Conservation (phyloP, 1,140 invertebrate genomes). For the Mamestra configurata region DNA sequence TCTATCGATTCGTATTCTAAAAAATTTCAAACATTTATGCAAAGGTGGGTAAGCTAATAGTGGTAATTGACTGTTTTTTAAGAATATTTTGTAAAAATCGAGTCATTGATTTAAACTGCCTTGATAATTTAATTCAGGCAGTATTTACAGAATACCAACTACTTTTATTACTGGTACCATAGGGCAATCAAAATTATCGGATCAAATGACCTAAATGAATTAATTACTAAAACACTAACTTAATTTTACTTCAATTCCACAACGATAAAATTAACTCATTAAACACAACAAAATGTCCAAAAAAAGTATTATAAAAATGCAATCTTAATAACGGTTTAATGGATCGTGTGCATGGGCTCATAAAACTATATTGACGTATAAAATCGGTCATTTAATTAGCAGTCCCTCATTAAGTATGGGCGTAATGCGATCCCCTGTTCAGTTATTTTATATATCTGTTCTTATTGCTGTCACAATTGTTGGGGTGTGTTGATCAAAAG, state of each 20-base stretch:
- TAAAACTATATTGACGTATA: constrained; percentile 30
- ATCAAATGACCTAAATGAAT: too few species aligned
- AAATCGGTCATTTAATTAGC: constrained; percentile 13
- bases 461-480: neutral
- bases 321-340: constrained; percentile 12
- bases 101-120: too few species aligned
- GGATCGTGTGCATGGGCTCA: neutral
- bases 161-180: too few species aligned
- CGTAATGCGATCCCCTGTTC: constrained; percentile 11
- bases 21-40: too few species aligned
- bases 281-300: neutral
- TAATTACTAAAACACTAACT: neutral
- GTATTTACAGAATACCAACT: too few species aligned
- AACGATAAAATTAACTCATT: constrained; percentile 8
- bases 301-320: neutral
- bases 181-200: too few species aligned
- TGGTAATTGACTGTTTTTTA: too few species aligned
- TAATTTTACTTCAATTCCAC: too few species aligned
- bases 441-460: neutral
- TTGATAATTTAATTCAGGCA: too few species aligned
- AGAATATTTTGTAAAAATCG: too few species aligned
- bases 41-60: too few species aligned
- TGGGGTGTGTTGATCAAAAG: neutral
- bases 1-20: too few species aligned
- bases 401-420: neutral